phyloP scores from a whole-genome alignment of 2,888 invertebrate genomes.

The Laspeyria flexula region DNA sequence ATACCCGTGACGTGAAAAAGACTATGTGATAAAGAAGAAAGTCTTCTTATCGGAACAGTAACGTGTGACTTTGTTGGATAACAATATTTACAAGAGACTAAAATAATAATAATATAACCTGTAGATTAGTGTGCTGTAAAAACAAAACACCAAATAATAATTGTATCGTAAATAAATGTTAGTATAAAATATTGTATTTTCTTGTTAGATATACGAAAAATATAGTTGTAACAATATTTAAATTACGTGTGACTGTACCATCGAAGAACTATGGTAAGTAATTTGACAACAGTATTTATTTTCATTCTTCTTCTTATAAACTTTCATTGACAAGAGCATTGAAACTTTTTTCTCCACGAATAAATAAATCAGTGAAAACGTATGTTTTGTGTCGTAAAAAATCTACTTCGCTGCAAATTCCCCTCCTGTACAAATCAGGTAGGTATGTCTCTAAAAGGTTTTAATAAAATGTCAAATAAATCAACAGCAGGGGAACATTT shows the following conservation, averaged over 20 bases:
- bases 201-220: conserved; percentile 15
- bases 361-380: neutral
- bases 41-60: conserved; percentile 24
- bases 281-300: neutral
- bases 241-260: neutral
- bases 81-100: conserved; percentile 28
- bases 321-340: neutral
- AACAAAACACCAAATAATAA: conserved; percentile 40
- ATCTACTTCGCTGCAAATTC: neutral
- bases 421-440: neutral
- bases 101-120: conserved; percentile 35
- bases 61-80: conserved; percentile 33
- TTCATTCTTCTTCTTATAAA: too few relatives aligned
- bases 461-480: neutral
- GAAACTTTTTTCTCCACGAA: neutral
- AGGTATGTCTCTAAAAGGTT: neutral
- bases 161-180: conserved; percentile 40
- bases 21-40: conserved; percentile 27
- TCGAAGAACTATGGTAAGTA: conserved; percentile 43
- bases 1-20: conserved; percentile 34
- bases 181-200: conserved; percentile 21
- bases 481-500: neutral
- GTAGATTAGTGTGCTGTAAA: conserved; percentile 33
- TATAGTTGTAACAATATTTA: neutral
- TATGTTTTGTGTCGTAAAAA: neutral